Conservation (phyloP, 2,888 invertebrate genomes). For the Acanthopleura granulata region DNA sequence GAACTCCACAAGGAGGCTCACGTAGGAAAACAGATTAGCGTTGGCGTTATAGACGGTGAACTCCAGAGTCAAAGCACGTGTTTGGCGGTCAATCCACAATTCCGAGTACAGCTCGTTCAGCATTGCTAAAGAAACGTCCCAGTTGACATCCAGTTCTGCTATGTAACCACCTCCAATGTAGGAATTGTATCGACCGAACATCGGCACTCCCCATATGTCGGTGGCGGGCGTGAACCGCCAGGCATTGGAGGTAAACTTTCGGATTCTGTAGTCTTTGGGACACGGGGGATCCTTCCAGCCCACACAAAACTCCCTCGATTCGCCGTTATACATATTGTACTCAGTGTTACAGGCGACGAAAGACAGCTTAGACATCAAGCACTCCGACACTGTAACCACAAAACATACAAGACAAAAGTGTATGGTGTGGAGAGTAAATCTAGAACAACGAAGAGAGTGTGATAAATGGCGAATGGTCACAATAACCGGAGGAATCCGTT, state of each 20-base stretch:
- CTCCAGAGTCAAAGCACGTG: constrained; percentile 55
- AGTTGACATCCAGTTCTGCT: constrained; percentile 45
- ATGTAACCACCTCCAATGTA: constrained; percentile 59
- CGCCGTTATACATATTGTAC: constrained; percentile 36
- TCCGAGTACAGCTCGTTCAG: constrained; percentile 37
- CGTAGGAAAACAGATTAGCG: constrained; percentile 53
- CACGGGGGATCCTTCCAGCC: constrained; percentile 38
- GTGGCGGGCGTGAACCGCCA: constrained; percentile 47
- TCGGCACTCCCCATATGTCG: constrained; percentile 46
- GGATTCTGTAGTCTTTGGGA: constrained; percentile 24
- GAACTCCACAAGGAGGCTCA: constrained; percentile 54
- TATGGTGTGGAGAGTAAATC: too few species aligned
- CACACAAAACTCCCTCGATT: constrained; percentile 38
- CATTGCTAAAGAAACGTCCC: constrained; percentile 40
- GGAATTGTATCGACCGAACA: constrained; percentile 38
- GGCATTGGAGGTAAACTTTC: constrained; percentile 38
- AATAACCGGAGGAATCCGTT: too few species aligned
- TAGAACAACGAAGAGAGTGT: too few species aligned
- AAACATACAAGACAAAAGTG: too few species aligned
- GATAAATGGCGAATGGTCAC: too few species aligned
- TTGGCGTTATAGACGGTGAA: constrained; percentile 56
- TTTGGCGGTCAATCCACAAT: constrained; percentile 54
- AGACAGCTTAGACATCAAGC: constrained; percentile 33
- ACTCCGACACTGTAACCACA: constrained; percentile 18
- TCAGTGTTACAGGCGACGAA: constrained; percentile 30